Percentiles rank a stretch among this genome's conserved stretches.
These are phyloP conservation scores for Cryptops parisi DNA, from an alignment of 2,888 invertebrate species.

Conservation along the genomic window DNA sequence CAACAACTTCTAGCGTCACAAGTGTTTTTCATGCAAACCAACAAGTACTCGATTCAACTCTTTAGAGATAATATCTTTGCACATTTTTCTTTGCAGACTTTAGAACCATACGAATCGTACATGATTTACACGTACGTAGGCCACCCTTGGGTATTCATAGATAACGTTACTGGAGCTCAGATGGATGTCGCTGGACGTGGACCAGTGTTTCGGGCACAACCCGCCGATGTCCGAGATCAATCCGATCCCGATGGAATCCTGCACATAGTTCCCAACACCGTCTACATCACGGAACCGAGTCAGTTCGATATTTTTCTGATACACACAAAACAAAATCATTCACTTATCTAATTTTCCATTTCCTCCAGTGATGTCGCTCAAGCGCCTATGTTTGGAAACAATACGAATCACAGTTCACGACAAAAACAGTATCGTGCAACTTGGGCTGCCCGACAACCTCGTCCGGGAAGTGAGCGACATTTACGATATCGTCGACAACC, in stretches of 20 bases:
- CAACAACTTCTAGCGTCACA: no score
- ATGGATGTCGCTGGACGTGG: slow-evolving; percentile 1
- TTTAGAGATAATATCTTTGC: no score
- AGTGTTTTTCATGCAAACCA: no score
- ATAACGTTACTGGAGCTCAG: neutral
- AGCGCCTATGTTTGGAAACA: neutral
- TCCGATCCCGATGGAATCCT: neutral
- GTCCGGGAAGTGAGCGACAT: neutral
- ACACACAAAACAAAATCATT: no score
- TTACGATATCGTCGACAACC: neutral
- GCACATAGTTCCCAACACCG: neutral
- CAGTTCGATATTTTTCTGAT: no score
- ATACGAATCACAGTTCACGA: neutral
- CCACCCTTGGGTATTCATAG: slow-evolving; percentile 10
- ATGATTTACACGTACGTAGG: slow-evolving; percentile 1
- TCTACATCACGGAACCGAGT: neutral
- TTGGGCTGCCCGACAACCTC: neutral
- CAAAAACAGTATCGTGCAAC: neutral
- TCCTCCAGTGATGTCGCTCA: neutral
- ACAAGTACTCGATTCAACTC: no score
- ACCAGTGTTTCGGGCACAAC: neutral
- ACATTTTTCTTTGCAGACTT: slow-evolving; percentile 1
- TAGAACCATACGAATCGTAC: neutral
- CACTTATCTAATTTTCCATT: no score
- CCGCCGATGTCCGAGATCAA: neutral